Evolutionary conservation across 1,140 invertebrate genomes (phyloP).

Genomic region (Halyomorpha halys): DNA sequence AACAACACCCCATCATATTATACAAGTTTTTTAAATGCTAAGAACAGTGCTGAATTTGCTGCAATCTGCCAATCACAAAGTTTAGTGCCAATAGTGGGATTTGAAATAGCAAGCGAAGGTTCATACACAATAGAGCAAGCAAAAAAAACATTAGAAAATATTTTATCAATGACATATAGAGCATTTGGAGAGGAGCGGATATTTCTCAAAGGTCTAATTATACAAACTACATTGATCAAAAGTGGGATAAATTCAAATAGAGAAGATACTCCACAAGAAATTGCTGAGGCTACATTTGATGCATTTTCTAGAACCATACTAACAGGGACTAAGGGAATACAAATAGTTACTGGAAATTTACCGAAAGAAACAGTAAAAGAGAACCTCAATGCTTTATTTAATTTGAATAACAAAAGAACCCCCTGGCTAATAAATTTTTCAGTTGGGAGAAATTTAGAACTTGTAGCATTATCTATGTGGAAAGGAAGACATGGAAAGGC

Average conservation of each 20-base stretch:
- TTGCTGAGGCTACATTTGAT: background rate
- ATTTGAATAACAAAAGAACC: background rate
- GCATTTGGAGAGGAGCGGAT: background rate
- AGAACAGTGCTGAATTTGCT: background rate
- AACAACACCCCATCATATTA: background rate
- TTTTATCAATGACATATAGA: background rate
- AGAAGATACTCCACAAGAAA: conserved; percentile 1
- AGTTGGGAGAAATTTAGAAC: background rate
- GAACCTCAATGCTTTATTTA: background rate
- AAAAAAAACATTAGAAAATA: background rate
- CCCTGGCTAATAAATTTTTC: background rate
- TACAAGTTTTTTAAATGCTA: background rate
- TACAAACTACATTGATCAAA: background rate
- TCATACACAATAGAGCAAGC: background rate
- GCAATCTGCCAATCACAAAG: background rate
- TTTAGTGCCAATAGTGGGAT: background rate
- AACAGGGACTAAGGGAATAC: background rate
- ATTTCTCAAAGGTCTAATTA: conserved; percentile 1
- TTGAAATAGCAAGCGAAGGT: background rate
- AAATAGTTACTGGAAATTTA: background rate
- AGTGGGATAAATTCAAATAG: background rate
- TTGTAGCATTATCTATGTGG: background rate
- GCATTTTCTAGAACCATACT: conserved; percentile 4
- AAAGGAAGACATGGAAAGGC: background rate
- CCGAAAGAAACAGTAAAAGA: background rate